These are phyloP conservation scores for Oeneis ivallda DNA, from an alignment of 2,888 invertebrate genomes.

Conservation along the genomic window DNA sequence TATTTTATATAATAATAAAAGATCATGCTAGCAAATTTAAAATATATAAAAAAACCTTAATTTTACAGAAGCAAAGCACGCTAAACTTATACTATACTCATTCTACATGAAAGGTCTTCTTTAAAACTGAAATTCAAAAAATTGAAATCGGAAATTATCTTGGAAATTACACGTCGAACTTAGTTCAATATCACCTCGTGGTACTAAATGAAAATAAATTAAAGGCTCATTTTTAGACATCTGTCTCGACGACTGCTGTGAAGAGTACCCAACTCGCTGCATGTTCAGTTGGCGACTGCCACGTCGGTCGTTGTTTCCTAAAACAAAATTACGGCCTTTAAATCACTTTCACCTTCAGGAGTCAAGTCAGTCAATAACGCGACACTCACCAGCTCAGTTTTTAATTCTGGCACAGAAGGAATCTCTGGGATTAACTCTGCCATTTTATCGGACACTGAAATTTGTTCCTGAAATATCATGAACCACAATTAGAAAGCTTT, in stretches of 20 bases:
- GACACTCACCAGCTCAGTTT: slow-evolving; percentile 64
- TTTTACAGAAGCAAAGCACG: slow-evolving; percentile 80
- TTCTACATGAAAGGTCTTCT: slow-evolving; percentile 71
- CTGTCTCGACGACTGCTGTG: slow-evolving; percentile 49
- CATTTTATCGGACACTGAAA: slow-evolving; percentile 66
- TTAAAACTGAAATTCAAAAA: slow-evolving; percentile 70
- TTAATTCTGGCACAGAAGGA: slow-evolving; percentile 69
- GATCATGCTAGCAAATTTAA: slow-evolving; percentile 76
- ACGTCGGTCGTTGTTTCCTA: slow-evolving; percentile 65
- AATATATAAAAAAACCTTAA: slow-evolving; percentile 74
- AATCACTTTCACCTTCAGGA: neutral
- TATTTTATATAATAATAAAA: slow-evolving; percentile 74
- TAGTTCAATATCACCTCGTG: slow-evolving; percentile 73
- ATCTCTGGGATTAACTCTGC: slow-evolving; percentile 72
- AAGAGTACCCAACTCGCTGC: slow-evolving; percentile 38
- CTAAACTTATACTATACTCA: slow-evolving; percentile 79
- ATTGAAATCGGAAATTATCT: slow-evolving; percentile 59
- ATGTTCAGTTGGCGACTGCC: slow-evolving; percentile 57
- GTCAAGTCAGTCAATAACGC: neutral
- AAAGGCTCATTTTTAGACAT: slow-evolving; percentile 69
- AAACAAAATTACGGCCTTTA: slow-evolving; percentile 3
- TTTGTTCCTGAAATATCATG: slow-evolving; percentile 57
- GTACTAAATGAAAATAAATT: slow-evolving; percentile 73
- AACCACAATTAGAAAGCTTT: slow-evolving; percentile 6
- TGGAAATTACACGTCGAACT: slow-evolving; percentile 67